These are phyloP conservation scores for Steinernema scapterisci DNA, from an alignment of 2,888 invertebrate species.

Conservation along the genomic window DNA sequence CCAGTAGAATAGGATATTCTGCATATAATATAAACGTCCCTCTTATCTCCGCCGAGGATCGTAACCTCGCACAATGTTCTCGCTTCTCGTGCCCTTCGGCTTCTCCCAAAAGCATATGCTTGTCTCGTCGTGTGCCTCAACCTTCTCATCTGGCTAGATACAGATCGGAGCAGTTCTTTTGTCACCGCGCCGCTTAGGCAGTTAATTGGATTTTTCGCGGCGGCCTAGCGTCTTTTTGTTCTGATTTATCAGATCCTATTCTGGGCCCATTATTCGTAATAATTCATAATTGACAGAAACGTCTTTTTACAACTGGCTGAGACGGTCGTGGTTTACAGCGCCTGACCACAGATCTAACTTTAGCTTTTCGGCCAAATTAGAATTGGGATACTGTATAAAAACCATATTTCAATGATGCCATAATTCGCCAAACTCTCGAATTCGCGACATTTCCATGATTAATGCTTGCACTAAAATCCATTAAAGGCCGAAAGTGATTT, in stretches of 20 bases:
- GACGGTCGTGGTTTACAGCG: too few relatives aligned
- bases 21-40: slow-evolving; percentile 3
- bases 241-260: slow-evolving; percentile 21
- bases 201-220: slow-evolving; percentile 25
- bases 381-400: too few relatives aligned
- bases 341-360: too few relatives aligned
- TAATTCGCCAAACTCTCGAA: too few relatives aligned
- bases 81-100: slow-evolving; percentile 28
- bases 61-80: neutral
- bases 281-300: slow-evolving; percentile 21
- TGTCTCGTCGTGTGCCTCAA: neutral
- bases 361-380: too few relatives aligned
- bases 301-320: too few relatives aligned
- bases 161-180: slow-evolving; percentile 24
- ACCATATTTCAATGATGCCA: too few relatives aligned
- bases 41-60: slow-evolving; percentile 22
- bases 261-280: neutral
- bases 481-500: too few relatives aligned
- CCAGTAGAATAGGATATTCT: slow-evolving; percentile 13
- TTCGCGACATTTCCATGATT: too few relatives aligned
- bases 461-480: too few relatives aligned
- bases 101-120: slow-evolving; percentile 26
- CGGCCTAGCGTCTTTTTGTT: neutral
- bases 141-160: slow-evolving; percentile 24
- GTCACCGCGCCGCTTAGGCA: slow-evolving; percentile 20